Conservation (phyloP, 2,113 vertebrate genomes). For the Corythornis cristatus region DNA sequence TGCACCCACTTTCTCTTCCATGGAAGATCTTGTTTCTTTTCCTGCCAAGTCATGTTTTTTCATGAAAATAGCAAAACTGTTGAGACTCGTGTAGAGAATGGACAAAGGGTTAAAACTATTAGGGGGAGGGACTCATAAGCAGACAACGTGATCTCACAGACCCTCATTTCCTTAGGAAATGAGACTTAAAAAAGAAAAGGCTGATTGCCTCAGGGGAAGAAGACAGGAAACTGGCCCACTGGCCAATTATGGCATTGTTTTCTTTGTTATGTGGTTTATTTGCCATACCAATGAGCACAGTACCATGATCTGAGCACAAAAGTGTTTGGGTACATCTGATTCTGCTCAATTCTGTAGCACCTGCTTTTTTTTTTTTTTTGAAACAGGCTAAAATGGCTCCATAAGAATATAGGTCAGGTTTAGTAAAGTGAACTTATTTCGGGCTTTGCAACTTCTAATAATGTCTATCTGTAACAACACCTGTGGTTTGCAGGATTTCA, state of each 20-base stretch:
- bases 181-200: conserved; percentile 33
- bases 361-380: not conserved
- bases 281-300: not conserved
- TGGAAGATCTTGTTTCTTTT: not conserved
- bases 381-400: not conserved
- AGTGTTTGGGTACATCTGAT: not conserved
- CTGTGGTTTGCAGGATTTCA: conserved; percentile 4
- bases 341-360: not conserved
- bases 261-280: conserved; percentile 38
- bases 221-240: conserved; percentile 57
- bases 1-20: not conserved
- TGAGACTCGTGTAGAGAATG: not conserved
- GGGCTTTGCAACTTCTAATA: not conserved
- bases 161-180: conserved; percentile 67
- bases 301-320: not conserved
- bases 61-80: not conserved
- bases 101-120: conserved; percentile 46
- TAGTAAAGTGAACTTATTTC: conserved; percentile 8
- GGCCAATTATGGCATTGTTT: conserved; percentile 64
- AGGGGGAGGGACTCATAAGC: not conserved
- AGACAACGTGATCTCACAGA: conserved; percentile 54
- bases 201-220: conserved; percentile 62
- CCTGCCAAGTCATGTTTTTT: not conserved
- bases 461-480: conserved; percentile 6
- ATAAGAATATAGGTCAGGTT: not conserved